Percentiles rank a stretch among this genome's conserved stretches.
phyloP scores from a whole-genome alignment of 2,888 invertebrate species.

The Punctoribates punctum region DNA sequence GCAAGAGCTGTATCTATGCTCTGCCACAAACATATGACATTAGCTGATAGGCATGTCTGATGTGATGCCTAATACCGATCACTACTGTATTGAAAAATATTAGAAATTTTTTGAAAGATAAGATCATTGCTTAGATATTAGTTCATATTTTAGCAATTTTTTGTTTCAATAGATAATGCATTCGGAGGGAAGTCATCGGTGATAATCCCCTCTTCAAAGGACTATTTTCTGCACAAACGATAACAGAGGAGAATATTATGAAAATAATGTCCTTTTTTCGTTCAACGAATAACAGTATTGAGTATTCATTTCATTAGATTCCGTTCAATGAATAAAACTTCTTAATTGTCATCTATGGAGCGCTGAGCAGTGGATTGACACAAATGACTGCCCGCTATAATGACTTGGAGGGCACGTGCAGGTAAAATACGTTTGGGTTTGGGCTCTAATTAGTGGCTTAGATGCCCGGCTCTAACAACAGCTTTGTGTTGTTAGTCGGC shows the following conservation, averaged over 20 bases:
- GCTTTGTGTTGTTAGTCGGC: conserved; percentile 1
- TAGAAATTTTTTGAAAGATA: conserved; percentile 17
- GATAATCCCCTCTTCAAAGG: conserved; percentile 13
- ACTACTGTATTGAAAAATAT: conserved; percentile 6
- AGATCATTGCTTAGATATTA: conserved; percentile 28
- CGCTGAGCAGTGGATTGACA: conserved; percentile 1
- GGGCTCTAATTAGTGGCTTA: conserved; percentile 31
- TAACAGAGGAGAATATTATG: background rate
- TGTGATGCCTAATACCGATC: conserved; percentile 7
- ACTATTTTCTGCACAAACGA: conserved; percentile 1
- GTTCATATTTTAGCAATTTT: conserved; percentile 22
- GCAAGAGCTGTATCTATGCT: conserved; percentile 21
- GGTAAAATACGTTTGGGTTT: conserved; percentile 33
- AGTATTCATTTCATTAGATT: conserved; percentile 12
- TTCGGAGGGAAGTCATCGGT: background rate
- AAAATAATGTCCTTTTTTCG: background rate
- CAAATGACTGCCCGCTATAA: conserved; percentile 25
- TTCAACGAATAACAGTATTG: background rate
- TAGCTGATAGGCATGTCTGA: conserved; percentile 30
- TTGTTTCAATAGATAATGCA: background rate
- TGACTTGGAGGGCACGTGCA: conserved; percentile 28
- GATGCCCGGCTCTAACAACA: conserved; percentile 12
- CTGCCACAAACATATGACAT: conserved; percentile 26
- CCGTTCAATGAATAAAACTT: conserved; percentile 12
- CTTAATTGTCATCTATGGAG: conserved; percentile 17